phyloP scores from a whole-genome alignment of 2,797 vertebrate genomes.

The Nasua narica region DNA sequence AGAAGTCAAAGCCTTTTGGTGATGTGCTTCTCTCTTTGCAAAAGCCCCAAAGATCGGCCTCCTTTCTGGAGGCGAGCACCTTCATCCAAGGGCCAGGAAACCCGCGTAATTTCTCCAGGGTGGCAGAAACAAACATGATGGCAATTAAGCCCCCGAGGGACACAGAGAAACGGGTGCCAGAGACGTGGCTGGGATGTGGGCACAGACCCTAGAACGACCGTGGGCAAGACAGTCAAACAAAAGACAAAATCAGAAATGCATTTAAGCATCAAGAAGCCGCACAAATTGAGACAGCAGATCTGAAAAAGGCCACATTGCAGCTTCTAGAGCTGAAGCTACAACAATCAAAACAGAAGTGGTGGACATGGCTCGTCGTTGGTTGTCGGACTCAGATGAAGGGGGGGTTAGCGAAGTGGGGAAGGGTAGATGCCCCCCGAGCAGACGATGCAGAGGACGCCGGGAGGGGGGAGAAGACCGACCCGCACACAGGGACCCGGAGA shows the following conservation, averaged over 20 bases:
- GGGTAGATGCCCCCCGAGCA: neutral
- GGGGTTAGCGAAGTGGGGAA: neutral
- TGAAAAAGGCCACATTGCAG: too few relatives aligned
- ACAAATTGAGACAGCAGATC: neutral
- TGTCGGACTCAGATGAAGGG: neutral
- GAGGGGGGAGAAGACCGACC: too few relatives aligned
- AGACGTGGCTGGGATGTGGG: rapidly evolving
- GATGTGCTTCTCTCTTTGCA: neutral
- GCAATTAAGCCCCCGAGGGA: too few relatives aligned
- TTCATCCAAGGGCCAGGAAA: neutral
- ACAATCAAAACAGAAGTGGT: neutral
- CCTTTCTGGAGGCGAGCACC: neutral
- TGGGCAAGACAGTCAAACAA: neutral
- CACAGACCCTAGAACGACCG: too few relatives aligned
- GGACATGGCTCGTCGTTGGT: too few relatives aligned
- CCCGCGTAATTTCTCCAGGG: neutral
- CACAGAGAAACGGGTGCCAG: neutral
- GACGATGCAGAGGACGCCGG: neutral
- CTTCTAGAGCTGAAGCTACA: neutral
- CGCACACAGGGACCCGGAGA: neutral
- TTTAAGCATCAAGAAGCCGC: neutral
- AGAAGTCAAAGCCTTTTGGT: neutral
- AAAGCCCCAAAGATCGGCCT: neutral
- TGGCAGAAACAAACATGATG: neutral
- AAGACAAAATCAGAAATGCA: neutral